Evolutionary conservation across 2,113 vertebrate genomes (phyloP).

Genomic region (Eulemur macaco): DNA sequence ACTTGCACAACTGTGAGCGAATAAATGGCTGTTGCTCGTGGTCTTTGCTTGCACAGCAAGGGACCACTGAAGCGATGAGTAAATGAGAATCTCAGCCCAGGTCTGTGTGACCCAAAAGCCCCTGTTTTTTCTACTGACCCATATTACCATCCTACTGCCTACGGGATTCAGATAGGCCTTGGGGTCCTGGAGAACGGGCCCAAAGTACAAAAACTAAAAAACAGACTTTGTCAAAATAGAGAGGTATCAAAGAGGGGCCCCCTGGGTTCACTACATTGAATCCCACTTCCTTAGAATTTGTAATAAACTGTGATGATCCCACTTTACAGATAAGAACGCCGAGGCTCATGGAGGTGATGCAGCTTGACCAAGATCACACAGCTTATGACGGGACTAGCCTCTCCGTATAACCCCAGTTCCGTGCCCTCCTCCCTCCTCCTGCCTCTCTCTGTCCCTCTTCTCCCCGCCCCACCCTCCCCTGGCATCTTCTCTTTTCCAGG

Average conservation of each 20-base stretch:
- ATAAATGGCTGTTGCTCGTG: fast-evolving
- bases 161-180: background rate
- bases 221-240: background rate
- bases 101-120: background rate
- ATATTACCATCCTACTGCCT: fast-evolving
- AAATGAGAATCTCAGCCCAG: too few relatives aligned
- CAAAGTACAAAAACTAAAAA: background rate
- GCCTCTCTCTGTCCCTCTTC: background rate
- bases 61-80: background rate
- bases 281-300: background rate
- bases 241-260: background rate
- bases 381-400: background rate
- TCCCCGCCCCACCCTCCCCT: background rate
- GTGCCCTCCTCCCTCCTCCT: too few relatives aligned
- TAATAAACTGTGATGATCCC: background rate
- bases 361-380: background rate
- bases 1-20: background rate
- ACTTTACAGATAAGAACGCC: background rate
- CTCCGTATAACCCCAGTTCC: background rate
- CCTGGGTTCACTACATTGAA: background rate
- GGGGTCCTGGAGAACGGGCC: background rate
- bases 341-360: background rate
- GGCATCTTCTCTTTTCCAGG: background rate
- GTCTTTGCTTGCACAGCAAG: too few relatives aligned
- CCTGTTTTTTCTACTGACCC: background rate